These are phyloP conservation scores for Cryptosula pallasiana DNA, from an alignment of 2,888 invertebrate species.

Conservation along the genomic window DNA sequence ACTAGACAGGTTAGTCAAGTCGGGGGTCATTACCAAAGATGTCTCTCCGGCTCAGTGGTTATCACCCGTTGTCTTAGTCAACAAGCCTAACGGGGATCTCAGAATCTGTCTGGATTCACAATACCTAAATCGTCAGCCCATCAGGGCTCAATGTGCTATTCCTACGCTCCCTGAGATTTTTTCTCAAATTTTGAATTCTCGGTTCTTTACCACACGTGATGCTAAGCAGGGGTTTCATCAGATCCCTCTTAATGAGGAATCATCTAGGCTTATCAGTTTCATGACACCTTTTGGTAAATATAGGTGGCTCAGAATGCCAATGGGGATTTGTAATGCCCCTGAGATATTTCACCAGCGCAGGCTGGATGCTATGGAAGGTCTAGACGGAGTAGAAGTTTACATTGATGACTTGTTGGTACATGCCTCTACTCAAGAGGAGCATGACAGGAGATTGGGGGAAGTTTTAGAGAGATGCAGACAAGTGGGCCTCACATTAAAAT, in stretches of 20 bases:
- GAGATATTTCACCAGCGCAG: not conserved
- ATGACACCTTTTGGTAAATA: conserved; percentile 10
- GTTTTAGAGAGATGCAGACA: no score
- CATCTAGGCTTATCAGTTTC: conserved; percentile 8
- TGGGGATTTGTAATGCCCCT: no score
- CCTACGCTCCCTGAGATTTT: not conserved
- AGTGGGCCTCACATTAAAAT: no score
- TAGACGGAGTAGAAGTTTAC: not conserved
- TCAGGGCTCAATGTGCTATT: not conserved
- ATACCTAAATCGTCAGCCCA: not conserved
- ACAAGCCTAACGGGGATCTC: not conserved
- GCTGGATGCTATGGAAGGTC: not conserved
- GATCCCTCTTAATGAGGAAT: not conserved
- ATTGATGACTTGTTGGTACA: conserved; percentile 15
- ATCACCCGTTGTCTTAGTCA: not conserved
- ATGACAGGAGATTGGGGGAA: not conserved
- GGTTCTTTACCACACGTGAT: not conserved
- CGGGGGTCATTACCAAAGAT: not conserved
- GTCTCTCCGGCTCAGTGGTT: not conserved
- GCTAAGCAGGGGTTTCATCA: conserved; percentile 12
- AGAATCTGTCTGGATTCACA: conserved; percentile 10
- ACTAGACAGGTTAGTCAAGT: not conserved
- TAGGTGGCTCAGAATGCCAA: no score
- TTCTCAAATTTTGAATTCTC: not conserved
- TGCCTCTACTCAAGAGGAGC: not conserved